These are phyloP conservation scores for Hestina assimilis DNA, from an alignment of 1,140 invertebrate genomes.

Conservation along the genomic window DNA sequence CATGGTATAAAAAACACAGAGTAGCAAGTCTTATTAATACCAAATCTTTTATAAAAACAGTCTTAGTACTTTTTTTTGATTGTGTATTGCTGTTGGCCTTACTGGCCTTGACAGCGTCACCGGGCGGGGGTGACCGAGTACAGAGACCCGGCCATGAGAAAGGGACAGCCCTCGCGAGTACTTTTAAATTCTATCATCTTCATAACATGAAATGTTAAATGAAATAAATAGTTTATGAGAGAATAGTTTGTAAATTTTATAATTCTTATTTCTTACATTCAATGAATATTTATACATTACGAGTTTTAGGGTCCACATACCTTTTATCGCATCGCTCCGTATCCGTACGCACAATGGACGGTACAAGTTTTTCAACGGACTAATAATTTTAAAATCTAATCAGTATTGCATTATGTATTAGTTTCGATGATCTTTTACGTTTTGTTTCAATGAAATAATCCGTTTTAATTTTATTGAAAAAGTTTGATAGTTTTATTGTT, in stretches of 20 bases:
- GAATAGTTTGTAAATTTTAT: constrained; percentile 2
- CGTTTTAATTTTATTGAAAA: not conserved
- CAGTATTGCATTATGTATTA: constrained; percentile 11
- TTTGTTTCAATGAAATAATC: not conserved
- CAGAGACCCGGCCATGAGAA: no score
- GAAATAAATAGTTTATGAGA: not conserved
- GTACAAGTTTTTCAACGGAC: constrained; percentile 11
- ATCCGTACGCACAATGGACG: constrained; percentile 3
- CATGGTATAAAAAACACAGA: no score
- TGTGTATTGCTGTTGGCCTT: no score
- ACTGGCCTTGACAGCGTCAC: no score
- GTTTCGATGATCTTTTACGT: not conserved
- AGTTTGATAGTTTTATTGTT: not conserved
- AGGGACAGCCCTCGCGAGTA: no score
- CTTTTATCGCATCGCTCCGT: constrained; percentile 2
- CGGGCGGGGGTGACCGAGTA: no score
- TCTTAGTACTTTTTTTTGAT: no score
- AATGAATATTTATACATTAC: constrained; percentile 11
- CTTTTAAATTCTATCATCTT: no score
- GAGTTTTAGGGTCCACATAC: not conserved
- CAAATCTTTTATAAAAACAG: no score
- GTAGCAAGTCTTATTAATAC: no score
- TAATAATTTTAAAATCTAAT: constrained; percentile 6
- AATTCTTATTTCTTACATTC: constrained; percentile 3
- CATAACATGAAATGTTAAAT: no score